Base-by-base conservation (phyloP, 2,888 invertebrate genomes). In the Leucophora obtusa region DNA sequence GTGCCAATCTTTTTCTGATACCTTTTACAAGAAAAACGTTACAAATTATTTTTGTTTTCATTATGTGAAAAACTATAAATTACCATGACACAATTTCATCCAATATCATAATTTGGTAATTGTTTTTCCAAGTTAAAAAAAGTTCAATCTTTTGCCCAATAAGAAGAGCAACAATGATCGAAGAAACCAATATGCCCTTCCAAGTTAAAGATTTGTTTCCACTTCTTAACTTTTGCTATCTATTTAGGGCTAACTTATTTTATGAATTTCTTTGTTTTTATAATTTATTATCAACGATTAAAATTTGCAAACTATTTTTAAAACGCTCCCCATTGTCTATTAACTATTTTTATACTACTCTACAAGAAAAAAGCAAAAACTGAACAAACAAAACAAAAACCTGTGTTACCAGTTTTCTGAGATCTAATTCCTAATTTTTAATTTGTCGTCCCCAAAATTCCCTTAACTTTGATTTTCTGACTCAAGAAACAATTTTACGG, bases 1-100 rank as follows among this genome's bases (percentile, higher is more conserved):
- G 96, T 96, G 87, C 98, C 97, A 91, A 98, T 98, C 93, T 97
- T 96, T 90, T 96, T 96, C 90, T 97, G 97, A 92, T 97, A 97
- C 96, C 97, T 96, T 84, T 50, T 51, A 21, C 15, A 87, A 86
- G 74, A 28, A 11, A 51, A 21, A 21, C 15, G n/a, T 18, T 21
- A 54, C 35, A n/a, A n/a, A n/a, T n/a, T n/a, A n/a, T n/a, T n/a
- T n/a, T n/a, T n/a, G n/a, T n/a, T n/a, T n/a, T n/a, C n/a, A n/a
- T 15, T 8, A 51, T 51, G 50, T 59, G n/a, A 10, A 17, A 8
- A 47, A 47, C 65, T 2, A 51, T 6, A 33, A 83, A 86, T 86
- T 83, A 90, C 90, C 90, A 90, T 86, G 85, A 86, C 84, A 91
- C 90, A 85, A 90, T 87, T 88, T 90, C 90, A 90, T 90, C 90